Evolutionary conservation across 2,888 invertebrate genomes (phyloP), one percentile per base, ranked within the genome.

Genomic region (Drosophila subquinaria): DNA sequence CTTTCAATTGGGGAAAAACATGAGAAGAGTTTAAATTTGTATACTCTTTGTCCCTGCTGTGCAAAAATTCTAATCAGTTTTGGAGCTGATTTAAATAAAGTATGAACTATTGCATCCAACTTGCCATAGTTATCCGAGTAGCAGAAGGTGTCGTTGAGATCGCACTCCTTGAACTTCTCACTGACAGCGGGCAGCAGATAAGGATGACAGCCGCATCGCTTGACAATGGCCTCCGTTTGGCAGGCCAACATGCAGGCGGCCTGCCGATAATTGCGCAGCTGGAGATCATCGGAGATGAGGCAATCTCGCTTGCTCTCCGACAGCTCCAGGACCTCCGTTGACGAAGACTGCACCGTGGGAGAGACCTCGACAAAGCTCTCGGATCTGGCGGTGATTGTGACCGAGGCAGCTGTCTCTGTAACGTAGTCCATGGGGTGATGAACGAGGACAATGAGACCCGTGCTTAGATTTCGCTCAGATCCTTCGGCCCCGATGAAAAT

Each of bases 381-480:
- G 5, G 90, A 91, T 27, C 89, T 82, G 2, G 93, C 73, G 0
- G 92, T 91, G 9, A 93, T 90, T 2, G 92, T 91, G 0, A 92
- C 92, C 1, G 91, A 89, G 1, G 92, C 81, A 3, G 92, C 87
- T 3, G 91, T 77, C 50, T 93, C 92, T 1, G 92, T 92, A 6
- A 92, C 89, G 67, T 90, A 93, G 61, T 93, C 93, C 89, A 88
- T 91, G 1, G 93, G 92, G 82, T 93, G 92, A 78, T 93, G 93
- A 0, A 93, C 91, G 3, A 92, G 80, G 1, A 92, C 90, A 15
- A 92, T 88, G 11, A 93, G 72, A 0, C 93, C 93, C 0, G 92
- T 92, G n/a, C 90, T 92, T 10, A 91, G 60, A 72, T 92, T 91
- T 2, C 76, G 80, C 15, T 92, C 92, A 0, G 92, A 91, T 2